phyloP scores from a whole-genome alignment of 2,797 vertebrate genomes.

The Coranthus polyacanthus region DNA sequence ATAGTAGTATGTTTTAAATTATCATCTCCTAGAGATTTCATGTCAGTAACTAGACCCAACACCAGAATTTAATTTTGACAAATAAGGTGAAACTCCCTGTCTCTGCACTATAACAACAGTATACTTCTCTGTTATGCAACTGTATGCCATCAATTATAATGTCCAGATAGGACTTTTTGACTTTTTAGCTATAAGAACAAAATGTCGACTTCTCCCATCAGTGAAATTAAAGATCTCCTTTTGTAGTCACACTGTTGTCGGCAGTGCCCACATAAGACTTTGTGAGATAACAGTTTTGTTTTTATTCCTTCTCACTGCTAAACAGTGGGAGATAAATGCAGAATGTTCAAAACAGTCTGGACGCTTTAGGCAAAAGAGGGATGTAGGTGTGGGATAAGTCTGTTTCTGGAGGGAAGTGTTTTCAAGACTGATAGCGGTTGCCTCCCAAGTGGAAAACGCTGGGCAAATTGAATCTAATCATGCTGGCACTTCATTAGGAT shows the following conservation, averaged over 20 bases:
- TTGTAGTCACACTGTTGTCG: slow-evolving; percentile 29
- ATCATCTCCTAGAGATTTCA: slow-evolving; percentile 3
- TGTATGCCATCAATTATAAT: neutral
- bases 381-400: slow-evolving; percentile 67
- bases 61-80: slow-evolving; percentile 2
- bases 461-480: slow-evolving; percentile 74
- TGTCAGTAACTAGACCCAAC: slow-evolving; percentile 6
- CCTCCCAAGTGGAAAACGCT: slow-evolving; percentile 62
- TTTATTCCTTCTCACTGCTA: slow-evolving; percentile 52
- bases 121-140: neutral
- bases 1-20: neutral
- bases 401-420: slow-evolving; percentile 76
- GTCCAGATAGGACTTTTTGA: neutral
- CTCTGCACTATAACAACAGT: neutral
- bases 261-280: slow-evolving; percentile 21
- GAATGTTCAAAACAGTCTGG: slow-evolving; percentile 25
- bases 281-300: slow-evolving; percentile 55
- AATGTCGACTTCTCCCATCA: slow-evolving; percentile 14
- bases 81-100: neutral
- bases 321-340: slow-evolving; percentile 43
- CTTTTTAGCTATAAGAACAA: slow-evolving; percentile 1
- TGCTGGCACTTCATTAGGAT: slow-evolving; percentile 75
- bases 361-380: slow-evolving; percentile 25
- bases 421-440: slow-evolving; percentile 66
- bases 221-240: slow-evolving; percentile 12